Conservation (phyloP, 1,140 invertebrate genomes). For the Halotydeus destructor region DNA sequence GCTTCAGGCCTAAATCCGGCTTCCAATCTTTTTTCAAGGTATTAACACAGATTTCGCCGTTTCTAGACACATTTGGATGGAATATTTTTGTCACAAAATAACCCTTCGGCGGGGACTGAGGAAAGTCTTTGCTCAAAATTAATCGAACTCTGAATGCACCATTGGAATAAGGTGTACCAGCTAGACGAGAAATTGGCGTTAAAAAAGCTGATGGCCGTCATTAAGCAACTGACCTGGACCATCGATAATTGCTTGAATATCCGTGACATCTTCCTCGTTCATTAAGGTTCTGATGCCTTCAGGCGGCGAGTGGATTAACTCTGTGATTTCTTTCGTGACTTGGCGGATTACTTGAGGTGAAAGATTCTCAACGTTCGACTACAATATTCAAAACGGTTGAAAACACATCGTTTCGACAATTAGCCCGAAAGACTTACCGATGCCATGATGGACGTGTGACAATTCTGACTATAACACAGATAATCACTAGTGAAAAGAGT, state of each 20-base stretch:
- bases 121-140: constrained; percentile 77
- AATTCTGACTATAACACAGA: no score
- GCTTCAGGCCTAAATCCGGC: constrained; percentile 81
- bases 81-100: constrained; percentile 92
- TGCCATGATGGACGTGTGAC: no score
- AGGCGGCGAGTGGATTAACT: constrained; percentile 48
- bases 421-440: no score
- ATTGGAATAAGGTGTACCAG: constrained; percentile 60
- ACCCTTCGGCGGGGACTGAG: constrained; percentile 73
- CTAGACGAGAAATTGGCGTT: constrained; percentile 23
- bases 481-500: no score
- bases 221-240: constrained; percentile 46
- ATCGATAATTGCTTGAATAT: constrained; percentile 72
- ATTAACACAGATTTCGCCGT: constrained; percentile 92
- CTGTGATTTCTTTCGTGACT: constrained; percentile 58
- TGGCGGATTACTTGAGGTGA: constrained; percentile 73
- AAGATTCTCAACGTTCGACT: constrained; percentile 74
- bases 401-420: no score
- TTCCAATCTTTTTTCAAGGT: constrained; percentile 95
- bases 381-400: no score
- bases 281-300: constrained; percentile 69
- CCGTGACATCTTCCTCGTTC: constrained; percentile 74
- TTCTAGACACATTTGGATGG: constrained; percentile 83
- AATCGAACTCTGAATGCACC: constrained; percentile 74
- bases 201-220: not conserved